Conservation (phyloP, 2,113 vertebrate species). For the Hemiscyllium ocellatum region DNA sequence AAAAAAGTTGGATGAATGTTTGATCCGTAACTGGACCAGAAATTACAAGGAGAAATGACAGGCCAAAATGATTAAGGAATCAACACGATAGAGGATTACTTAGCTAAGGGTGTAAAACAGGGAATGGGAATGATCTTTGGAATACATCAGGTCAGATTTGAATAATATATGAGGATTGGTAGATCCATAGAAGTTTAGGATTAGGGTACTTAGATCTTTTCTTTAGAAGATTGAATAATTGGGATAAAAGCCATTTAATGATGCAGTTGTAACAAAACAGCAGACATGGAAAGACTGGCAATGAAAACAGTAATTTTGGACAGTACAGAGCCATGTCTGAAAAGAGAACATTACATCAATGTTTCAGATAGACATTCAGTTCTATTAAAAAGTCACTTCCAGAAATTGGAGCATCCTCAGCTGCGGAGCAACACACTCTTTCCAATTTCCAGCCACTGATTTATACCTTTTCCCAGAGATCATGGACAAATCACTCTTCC, state of each 20-base stretch:
- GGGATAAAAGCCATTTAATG: not conserved
- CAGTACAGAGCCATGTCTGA: not conserved
- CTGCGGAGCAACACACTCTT: not conserved
- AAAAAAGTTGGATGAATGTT: not conserved
- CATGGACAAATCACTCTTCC: not conserved
- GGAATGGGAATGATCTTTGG: not conserved
- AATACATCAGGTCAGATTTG: not conserved
- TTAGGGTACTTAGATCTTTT: not conserved
- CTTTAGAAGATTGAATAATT: not conserved
- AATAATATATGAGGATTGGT: not conserved
- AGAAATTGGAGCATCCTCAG: not conserved
- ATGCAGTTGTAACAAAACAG: no score
- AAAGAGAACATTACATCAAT: no score
- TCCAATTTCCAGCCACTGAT: not conserved
- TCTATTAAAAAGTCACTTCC: not conserved
- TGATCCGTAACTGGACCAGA: not conserved
- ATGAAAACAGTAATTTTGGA: not conserved
- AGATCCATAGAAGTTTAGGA: not conserved
- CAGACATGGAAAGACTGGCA: not conserved
- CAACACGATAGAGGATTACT: not conserved
- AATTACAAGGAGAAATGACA: not conserved
- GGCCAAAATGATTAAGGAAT: not conserved
- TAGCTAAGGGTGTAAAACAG: not conserved
- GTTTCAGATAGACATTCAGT: not conserved
- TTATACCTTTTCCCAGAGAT: not conserved